Percentiles rank a stretch among this genome's conserved stretches.
phyloP scores from a whole-genome alignment of 2,888 invertebrate genomes.

The Oxystoma pomonae region DNA sequence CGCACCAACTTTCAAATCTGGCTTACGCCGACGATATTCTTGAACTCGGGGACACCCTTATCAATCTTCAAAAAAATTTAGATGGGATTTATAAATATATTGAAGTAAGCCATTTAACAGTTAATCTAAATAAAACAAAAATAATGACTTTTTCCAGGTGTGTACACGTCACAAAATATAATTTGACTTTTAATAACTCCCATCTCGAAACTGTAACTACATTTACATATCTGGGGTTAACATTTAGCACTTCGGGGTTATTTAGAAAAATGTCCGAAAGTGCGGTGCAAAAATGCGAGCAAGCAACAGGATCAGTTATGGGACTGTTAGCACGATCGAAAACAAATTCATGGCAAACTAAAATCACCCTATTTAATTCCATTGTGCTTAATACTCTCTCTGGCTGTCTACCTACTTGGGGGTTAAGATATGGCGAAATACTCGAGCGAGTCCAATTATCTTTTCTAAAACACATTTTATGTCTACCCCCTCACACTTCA shows the following conservation, averaged over 20 bases:
- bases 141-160: background rate
- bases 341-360: background rate
- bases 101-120: background rate
- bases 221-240: background rate
- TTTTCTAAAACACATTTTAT: background rate
- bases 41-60: background rate
- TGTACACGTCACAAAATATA: background rate
- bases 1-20: background rate
- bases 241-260: background rate
- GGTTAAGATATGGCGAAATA: background rate
- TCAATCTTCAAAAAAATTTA: background rate
- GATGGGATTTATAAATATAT: background rate
- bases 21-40: background rate
- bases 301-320: background rate
- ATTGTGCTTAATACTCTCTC: background rate
- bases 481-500: background rate
- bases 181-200: background rate
- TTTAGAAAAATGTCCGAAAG: background rate
- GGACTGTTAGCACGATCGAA: background rate
- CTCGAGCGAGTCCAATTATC: background rate
- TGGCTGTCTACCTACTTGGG: background rate
- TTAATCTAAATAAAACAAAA: background rate
- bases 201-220: background rate
- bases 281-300: background rate
- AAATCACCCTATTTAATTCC: background rate